Evolutionary conservation across 2,113 vertebrate genomes (phyloP), one percentile per base, ranked within the genome.

Genomic region (Siphamia tubifer): DNA sequence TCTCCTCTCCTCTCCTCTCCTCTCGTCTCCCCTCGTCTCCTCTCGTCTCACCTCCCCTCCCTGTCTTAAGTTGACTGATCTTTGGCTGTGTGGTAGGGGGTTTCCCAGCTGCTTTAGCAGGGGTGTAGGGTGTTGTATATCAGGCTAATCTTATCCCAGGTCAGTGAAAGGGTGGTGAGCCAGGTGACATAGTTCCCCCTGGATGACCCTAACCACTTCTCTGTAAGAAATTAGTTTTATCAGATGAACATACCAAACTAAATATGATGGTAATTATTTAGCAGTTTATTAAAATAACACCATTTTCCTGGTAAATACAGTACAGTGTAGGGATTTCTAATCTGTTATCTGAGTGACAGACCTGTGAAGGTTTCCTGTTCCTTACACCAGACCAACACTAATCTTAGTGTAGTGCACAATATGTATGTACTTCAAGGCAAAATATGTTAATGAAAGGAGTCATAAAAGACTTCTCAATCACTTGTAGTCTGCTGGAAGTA

Each of bases 51-150:
- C 27, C 20, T 35, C 20, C 7, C 51, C 54, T 60, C n/a, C 23
- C 21, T 77, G 12, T 68, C 68, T 56, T 74, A 82, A 79, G 84
- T 74, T 89, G 75, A 82, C 83, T 60, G 24, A 35, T 58, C 39
- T 81, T 82, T 83, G 77, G 70, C 83, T 74, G 25, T 68, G 49
- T 68, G 73, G 56, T 17, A n/a, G 82, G 82, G 85, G 86, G 70
- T 89, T 91, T 85, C 88, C 89, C 74, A 70, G 57, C 67, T 51
- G 67, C 72, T 79, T 76, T 35, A 55, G 60, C 57, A 60, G 72
- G 72, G 40, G 40, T 65, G 28, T 30, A 43, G 23, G 81, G 81
- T 86, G 81, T 91, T 79, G 82, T 68, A 80, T 88, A 76, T 68
- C 77, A 64, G 67, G 62, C 68, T 85, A 86, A 85, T 83, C 57